Percentiles rank a stretch among this genome's conserved stretches.
Evolutionary conservation across 2,113 vertebrate genomes (phyloP).

Genomic region (Prionailurus bengalensis): DNA sequence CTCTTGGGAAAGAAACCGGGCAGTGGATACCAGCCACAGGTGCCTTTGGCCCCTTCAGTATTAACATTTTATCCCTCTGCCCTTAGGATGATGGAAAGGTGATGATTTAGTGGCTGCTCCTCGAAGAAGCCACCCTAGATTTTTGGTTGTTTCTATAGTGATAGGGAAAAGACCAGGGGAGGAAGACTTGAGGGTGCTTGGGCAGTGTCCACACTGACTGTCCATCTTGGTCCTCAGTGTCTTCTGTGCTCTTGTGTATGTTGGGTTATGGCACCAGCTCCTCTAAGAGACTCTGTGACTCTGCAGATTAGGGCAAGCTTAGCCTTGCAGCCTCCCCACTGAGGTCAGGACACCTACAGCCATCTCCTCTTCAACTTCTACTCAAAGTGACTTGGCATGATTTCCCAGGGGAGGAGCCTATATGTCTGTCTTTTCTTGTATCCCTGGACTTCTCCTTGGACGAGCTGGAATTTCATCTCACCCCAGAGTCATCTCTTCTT

Average conservation of each 20-base stretch:
- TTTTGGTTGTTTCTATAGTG: background rate
- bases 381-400: background rate
- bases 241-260: background rate
- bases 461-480: background rate
- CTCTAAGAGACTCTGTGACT: background rate
- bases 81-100: background rate
- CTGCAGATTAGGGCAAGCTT: background rate
- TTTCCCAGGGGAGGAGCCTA: background rate
- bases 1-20: background rate
- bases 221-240: background rate
- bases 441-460: background rate
- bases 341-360: background rate
- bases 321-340: background rate
- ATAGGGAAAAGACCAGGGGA: background rate
- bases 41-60: rapidly evolving
- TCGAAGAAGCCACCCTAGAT: background rate
- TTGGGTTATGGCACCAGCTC: background rate
- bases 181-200: background rate
- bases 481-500: background rate
- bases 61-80: background rate
- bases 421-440: background rate
- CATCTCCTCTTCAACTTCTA: background rate
- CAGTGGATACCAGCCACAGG: background rate
- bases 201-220: background rate
- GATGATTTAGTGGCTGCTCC: background rate